phyloP scores from a whole-genome alignment of 2,797 vertebrate genomes.

The Epinephelus malabaricus region DNA sequence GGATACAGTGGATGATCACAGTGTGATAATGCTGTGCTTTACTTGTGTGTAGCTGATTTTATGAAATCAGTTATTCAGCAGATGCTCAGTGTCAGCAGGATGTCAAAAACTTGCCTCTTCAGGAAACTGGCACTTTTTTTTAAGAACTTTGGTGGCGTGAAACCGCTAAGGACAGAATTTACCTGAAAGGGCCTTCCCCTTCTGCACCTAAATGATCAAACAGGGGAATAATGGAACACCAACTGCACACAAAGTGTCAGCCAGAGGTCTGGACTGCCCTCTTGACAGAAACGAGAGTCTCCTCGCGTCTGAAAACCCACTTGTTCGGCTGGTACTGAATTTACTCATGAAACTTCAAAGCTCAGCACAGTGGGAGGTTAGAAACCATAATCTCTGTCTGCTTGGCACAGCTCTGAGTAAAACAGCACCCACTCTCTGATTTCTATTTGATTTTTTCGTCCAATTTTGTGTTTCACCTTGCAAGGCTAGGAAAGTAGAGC shows the following conservation, averaged over 20 bases:
- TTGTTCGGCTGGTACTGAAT: conserved; percentile 67
- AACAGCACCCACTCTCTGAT: conserved; percentile 52
- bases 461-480: conserved; percentile 27
- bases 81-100: neutral
- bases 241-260: conserved; percentile 46
- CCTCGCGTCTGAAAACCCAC: conserved; percentile 73
- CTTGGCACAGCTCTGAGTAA: conserved; percentile 64
- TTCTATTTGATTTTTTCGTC: conserved; percentile 47
- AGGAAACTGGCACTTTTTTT: conserved; percentile 56
- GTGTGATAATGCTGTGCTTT: conserved; percentile 16
- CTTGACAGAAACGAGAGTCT: conserved; percentile 73
- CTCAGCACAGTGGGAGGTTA: conserved; percentile 46
- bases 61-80: neutral
- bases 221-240: conserved; percentile 61
- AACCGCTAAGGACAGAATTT: conserved; percentile 38
- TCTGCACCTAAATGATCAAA: conserved; percentile 52
- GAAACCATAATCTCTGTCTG: conserved; percentile 62
- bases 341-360: conserved; percentile 78
- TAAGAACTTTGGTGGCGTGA: conserved; percentile 33
- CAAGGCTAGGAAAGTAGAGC: conserved; percentile 10
- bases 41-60: conserved; percentile 16
- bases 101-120: conserved; percentile 31
- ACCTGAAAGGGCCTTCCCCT: conserved; percentile 60
- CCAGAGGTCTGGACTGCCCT: conserved; percentile 70
- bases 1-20: conserved; percentile 19